A percentile compares a stretch with the other conserved stretches of the same genome.
Conservation (phyloP, 37 sponge, comb jelly and placozoan species). For the Mnemiopsis leidyi region DNA sequence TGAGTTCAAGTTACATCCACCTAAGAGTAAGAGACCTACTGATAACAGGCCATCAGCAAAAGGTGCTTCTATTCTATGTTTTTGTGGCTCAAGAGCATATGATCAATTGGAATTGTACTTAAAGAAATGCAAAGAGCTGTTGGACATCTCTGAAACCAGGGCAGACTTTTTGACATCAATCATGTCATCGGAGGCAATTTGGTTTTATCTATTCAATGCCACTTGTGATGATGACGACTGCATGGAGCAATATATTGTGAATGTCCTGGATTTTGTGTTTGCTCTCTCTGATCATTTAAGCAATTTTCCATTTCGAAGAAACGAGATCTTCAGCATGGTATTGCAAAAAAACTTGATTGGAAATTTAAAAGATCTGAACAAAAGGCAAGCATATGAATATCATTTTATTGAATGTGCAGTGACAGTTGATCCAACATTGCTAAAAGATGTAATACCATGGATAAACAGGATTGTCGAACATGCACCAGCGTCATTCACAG, state of each 20-base stretch:
- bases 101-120: neutral
- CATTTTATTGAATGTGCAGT: neutral
- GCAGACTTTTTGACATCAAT: neutral
- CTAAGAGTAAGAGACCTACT: neutral
- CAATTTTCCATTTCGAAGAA: neutral
- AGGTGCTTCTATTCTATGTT: neutral
- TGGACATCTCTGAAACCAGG: neutral
- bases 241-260: neutral
- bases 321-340: neutral
- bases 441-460: neutral
- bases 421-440: neutral
- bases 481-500: neutral
- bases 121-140: neutral
- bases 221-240: neutral
- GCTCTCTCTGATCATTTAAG: neutral
- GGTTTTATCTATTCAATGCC: slow-evolving; percentile 3
- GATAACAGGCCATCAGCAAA: neutral
- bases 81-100: neutral
- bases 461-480: neutral
- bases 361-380: neutral
- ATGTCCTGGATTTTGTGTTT: neutral
- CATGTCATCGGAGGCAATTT: neutral
- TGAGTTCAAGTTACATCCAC: neutral
- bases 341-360: neutral
- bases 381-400: neutral